Conservation (phyloP, 2,797 vertebrate species). For the Selene dorsalis region DNA sequence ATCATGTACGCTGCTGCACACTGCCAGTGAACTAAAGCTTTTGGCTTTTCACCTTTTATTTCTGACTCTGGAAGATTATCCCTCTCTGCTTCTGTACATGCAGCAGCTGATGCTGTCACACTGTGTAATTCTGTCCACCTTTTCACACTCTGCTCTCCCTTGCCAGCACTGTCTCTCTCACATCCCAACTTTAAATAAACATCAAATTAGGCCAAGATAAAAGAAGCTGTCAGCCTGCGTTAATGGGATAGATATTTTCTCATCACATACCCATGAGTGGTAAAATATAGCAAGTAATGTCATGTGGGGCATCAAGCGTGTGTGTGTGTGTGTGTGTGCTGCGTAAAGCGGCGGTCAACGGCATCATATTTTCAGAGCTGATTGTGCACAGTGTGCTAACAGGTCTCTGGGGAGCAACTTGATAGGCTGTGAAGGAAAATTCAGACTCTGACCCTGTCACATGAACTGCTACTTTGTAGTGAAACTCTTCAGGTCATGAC, state of each 20-base stretch:
- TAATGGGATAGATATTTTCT: slow-evolving; percentile 71
- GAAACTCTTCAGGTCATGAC: slow-evolving; percentile 66
- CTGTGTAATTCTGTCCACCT: slow-evolving; percentile 68
- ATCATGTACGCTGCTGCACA: slow-evolving; percentile 3
- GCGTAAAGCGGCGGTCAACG: slow-evolving; percentile 18
- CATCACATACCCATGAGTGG: slow-evolving; percentile 43
- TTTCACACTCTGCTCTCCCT: slow-evolving; percentile 49
- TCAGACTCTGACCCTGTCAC: slow-evolving; percentile 70
- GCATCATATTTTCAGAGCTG: slow-evolving; percentile 56
- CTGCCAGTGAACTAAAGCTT: slow-evolving; percentile 34
- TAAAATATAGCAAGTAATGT: slow-evolving; percentile 57
- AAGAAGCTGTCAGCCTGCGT: slow-evolving; percentile 64
- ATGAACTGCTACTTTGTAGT: slow-evolving; percentile 68
- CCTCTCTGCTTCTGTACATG: slow-evolving; percentile 42
- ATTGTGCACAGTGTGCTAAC: slow-evolving; percentile 45
- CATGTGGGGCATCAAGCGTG: slow-evolving; percentile 7
- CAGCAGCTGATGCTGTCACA: slow-evolving; percentile 57
- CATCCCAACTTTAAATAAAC: slow-evolving; percentile 79
- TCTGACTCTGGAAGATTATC: slow-evolving; percentile 57
- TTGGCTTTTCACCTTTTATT: slow-evolving; percentile 66
- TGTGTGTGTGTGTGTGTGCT: neutral
- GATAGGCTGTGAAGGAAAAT: slow-evolving; percentile 70
- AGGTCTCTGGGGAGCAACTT: slow-evolving; percentile 65
- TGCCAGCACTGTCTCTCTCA: slow-evolving; percentile 32
- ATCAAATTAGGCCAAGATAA: slow-evolving; percentile 78